Base-by-base conservation (phyloP, 2,113 vertebrate genomes). In the Polypterus bichir region DNA sequence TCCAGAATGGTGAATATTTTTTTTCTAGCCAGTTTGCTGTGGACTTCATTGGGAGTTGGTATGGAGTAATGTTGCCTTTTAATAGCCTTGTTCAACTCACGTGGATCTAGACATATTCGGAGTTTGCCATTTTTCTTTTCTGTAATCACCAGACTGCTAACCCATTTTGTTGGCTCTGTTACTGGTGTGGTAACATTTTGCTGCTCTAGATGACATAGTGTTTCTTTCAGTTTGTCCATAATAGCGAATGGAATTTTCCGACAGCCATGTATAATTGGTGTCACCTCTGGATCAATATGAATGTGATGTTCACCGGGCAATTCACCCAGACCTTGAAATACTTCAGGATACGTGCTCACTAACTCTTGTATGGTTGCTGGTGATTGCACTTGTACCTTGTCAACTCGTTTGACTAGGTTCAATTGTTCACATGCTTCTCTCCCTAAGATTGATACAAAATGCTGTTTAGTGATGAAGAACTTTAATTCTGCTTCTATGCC, bases 1-100 rank as follows among this genome's bases (percentile, higher is more conserved):
- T 69, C 64, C 5, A 69, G 46, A 27, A 58, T 57, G 61, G 48
- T 54, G 61, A 66, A 49, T 69, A 69, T 54, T 63, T 64, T n/a
- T n/a, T 61, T 62, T 53, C 66, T 61, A 4, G 49, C 27, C 6
- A 61, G 48, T 46, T 59, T 68, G 46, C 54, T 9, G 6, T 53
- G 60, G 52, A 68, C 59, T 59, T 65, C 55, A 2, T 64, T 57
- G 4, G 59, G 55, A 7, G 60, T 59, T 48, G 67, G 67, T 55
- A 65, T 5, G 5, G 62, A 60, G 45, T 60, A 69, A 5, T 65
- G 64, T 65, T 65, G 63, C 60, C 59, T 65, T 48, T 56, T 47
- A 3, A 63, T 47, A 27, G 62, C 62, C 9, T 3, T 49, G 10
- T 63, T 63, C 7, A 63, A 7, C 48, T 63, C 54, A 27, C 54